Percentiles rank a stretch among this genome's conserved stretches.
Evolutionary conservation across 2,797 vertebrate genomes (phyloP).

Genomic region (Serranus cabrilla): DNA sequence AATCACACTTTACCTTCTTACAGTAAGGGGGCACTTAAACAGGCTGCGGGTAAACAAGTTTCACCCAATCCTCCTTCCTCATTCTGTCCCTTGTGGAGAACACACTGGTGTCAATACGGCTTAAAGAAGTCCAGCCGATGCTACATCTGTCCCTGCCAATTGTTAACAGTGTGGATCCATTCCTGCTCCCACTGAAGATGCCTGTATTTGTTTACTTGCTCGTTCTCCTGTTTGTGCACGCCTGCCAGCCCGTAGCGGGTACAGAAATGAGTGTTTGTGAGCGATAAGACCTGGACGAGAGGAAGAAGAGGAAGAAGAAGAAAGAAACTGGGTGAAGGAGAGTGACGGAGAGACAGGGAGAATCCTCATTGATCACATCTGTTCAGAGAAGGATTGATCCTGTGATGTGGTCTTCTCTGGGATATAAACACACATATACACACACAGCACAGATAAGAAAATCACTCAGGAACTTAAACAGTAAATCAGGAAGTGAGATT

Average conservation of each 20-base stretch:
- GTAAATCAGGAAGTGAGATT: conserved; percentile 39
- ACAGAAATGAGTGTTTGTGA: conserved; percentile 73
- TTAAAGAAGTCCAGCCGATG: conserved; percentile 66
- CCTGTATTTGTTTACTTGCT: conserved; percentile 66
- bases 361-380: conserved; percentile 75
- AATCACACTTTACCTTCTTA: conserved; percentile 34
- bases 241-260: conserved; percentile 55
- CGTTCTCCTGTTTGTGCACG: conserved; percentile 46
- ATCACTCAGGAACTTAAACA: conserved; percentile 26
- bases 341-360: conserved; percentile 44
- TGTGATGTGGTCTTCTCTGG: conserved; percentile 32
- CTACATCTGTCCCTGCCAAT: conserved; percentile 63
- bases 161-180: conserved; percentile 69
- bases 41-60: conserved; percentile 46
- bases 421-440: conserved; percentile 29
- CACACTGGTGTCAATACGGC: conserved; percentile 61
- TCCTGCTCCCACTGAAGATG: conserved; percentile 41
- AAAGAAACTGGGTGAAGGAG: conserved; percentile 41
- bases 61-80: conserved; percentile 23
- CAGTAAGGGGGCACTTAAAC: conserved; percentile 28
- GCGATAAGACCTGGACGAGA: conserved; percentile 73
- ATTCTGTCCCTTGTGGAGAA: conserved; percentile 41
- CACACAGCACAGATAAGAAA: conserved; percentile 37
- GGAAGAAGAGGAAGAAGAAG: conserved; percentile 56
- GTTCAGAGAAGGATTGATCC: conserved; percentile 65